phyloP scores from a whole-genome alignment of 2,797 vertebrate genomes.

The Coendou prehensilis region DNA sequence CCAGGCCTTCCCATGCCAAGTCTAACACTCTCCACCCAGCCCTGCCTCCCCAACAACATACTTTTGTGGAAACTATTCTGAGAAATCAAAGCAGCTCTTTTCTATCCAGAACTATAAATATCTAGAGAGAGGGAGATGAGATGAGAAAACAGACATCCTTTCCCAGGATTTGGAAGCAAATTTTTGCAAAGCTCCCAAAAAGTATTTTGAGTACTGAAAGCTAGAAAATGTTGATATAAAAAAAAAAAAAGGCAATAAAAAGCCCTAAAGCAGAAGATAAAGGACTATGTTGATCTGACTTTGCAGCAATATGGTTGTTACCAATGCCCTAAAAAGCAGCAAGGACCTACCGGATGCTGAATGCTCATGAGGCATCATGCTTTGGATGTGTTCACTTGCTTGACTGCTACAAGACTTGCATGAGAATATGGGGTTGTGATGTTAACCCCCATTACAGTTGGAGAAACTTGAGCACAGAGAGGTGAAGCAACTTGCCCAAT shows the following conservation, averaged over 20 bases:
- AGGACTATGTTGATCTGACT: neutral
- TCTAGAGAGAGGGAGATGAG: constrained; percentile 71
- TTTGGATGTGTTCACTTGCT: neutral
- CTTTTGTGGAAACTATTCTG: constrained; percentile 83
- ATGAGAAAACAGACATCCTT: constrained; percentile 82
- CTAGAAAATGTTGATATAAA: constrained; percentile 5
- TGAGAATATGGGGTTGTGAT: neutral
- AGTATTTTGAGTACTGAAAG: constrained; percentile 78
- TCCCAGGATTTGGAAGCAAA: constrained; percentile 80
- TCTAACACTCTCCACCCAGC: neutral
- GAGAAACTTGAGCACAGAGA: neutral
- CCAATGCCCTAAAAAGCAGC: neutral
- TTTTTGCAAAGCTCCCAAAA: constrained; percentile 80
- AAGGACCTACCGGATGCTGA: neutral
- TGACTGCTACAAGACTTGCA: neutral
- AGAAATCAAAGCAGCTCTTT: constrained; percentile 83
- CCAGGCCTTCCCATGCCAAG: neutral
- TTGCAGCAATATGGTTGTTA: neutral
- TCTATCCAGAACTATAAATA: constrained; percentile 83
- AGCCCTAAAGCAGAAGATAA: neutral
- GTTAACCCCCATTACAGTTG: neutral
- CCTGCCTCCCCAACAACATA: constrained; percentile 58
- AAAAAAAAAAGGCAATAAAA: neutral
- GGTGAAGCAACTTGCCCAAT: neutral
- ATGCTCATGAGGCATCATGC: neutral